These are phyloP conservation scores for Dendroctonus valens DNA, from an alignment of 1,140 invertebrate genomes.

Conservation along the genomic window DNA sequence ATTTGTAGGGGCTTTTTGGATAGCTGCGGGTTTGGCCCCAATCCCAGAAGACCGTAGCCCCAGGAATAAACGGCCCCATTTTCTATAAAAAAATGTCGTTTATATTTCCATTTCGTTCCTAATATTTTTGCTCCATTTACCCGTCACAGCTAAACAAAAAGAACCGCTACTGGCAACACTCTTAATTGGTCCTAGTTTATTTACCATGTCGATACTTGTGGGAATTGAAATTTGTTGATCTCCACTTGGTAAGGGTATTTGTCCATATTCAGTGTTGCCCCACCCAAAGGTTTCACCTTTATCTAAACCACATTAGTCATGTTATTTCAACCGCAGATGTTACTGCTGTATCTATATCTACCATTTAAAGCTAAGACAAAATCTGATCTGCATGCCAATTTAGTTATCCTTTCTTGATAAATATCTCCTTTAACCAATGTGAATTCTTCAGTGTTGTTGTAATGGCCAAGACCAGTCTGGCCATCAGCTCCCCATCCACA, in stretches of 20 bases:
- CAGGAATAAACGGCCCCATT: slow-evolving; percentile 83
- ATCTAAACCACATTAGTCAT: slow-evolving; percentile 57
- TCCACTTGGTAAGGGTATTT: slow-evolving; percentile 60
- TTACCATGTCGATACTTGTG: slow-evolving; percentile 60
- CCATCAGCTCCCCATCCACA: slow-evolving; percentile 96
- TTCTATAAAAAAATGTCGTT: slow-evolving; percentile 55
- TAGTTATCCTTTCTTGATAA: slow-evolving; percentile 75
- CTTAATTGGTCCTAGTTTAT: slow-evolving; percentile 70
- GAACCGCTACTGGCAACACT: slow-evolving; percentile 86
- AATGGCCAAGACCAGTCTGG: slow-evolving; percentile 84
- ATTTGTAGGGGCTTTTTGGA: slow-evolving; percentile 67
- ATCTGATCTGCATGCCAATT: slow-evolving; percentile 78
- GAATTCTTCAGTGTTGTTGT: slow-evolving; percentile 60
- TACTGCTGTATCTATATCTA: slow-evolving; percentile 48
- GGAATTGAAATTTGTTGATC: slow-evolving; percentile 69
- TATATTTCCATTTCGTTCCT: background rate
- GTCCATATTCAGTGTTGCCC: slow-evolving; percentile 95
- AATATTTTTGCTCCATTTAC: slow-evolving; percentile 52
- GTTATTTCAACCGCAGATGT: slow-evolving; percentile 83
- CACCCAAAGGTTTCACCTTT: slow-evolving; percentile 94
- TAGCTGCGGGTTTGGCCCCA: slow-evolving; percentile 75
- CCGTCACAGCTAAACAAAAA: slow-evolving; percentile 79
- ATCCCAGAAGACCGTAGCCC: slow-evolving; percentile 90
- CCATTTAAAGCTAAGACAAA: slow-evolving; percentile 88
- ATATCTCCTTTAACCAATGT: slow-evolving; percentile 77